Percentiles rank a stretch among this genome's conserved stretches.
Evolutionary conservation across 2,113 vertebrate species (phyloP).

Genomic region (Apus apus): DNA sequence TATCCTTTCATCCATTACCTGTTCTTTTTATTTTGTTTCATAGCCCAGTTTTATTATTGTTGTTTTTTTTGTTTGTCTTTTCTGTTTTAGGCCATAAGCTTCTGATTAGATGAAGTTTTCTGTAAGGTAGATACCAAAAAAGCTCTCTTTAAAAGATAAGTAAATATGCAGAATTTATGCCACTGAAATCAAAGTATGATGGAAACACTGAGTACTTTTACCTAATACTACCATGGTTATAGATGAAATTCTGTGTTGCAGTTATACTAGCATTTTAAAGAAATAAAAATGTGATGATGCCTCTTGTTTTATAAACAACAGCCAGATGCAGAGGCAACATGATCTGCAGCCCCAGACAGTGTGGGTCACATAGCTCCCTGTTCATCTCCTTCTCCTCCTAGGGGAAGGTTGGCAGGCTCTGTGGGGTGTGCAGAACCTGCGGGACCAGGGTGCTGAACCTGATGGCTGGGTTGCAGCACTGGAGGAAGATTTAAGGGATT

Average conservation of each 20-base stretch:
- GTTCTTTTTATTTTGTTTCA: neutral
- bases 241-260: neutral
- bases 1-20: neutral
- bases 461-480: accelerated
- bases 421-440: accelerated
- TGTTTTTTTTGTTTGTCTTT: neutral
- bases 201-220: neutral
- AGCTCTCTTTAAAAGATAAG: neutral
- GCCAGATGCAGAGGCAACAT: neutral
- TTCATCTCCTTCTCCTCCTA: neutral
- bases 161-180: neutral
- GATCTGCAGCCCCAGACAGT: neutral
- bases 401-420: neutral
- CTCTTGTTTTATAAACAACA: neutral
- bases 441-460: neutral
- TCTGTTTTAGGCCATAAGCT: neutral
- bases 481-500: neutral
- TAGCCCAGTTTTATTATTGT: neutral
- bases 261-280: neutral
- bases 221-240: neutral
- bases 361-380: accelerated
- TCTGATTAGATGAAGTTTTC: neutral
- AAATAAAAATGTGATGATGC: neutral
- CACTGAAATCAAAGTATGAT: neutral
- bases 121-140: neutral